Base-by-base conservation (phyloP, 2,888 invertebrate species). In the Melieria picta region DNA sequence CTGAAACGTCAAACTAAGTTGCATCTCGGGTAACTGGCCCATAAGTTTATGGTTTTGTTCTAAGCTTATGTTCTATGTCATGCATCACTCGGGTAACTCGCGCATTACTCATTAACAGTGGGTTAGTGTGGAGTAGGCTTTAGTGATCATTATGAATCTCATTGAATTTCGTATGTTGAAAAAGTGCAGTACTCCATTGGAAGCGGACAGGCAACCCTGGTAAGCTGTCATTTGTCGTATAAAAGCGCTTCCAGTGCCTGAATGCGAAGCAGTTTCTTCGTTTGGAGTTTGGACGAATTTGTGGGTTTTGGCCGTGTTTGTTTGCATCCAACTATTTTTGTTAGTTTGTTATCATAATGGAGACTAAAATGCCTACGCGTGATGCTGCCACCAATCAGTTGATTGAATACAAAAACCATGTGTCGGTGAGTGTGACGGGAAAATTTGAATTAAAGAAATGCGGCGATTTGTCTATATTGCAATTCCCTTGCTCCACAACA, bases 341-440 rank as follows among this genome's bases (percentile, higher is more conserved):
- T 46, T 16, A 66, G 30, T 30, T 30, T 30, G 30, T 30, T 30
- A 30, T 30, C 30, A 30, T 30, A 30, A 30, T 30, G 30, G 30
- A 30, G 2, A 30, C 1, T 30, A 69, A 78, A 75, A 85, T 84
- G 84, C 80, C 85, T 77, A 72, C 72, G 69, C 89, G 92, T 76
- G 90, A 91, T 78, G 89, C 91, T 64, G 89, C 92, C 43, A 79
- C 90, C 55, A 90, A 92, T 77, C 92, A 93, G 84, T 88, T 93
- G 68, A 88, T 88, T 76, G 88, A 89, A 76, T 91, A 88, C 85
- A 91, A 90, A 84, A 91, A 90, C 79, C 81, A 83, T 62, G 80
- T 89, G 60, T 90, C 90, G 90, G 92, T 92, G 86, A 84, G 87
- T 84, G n/a, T 57, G 56, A 16, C 43, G 30, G 30, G 30, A 30